These are phyloP conservation scores for Gymnoscopelus microlampas DNA, from an alignment of 2,797 vertebrate genomes.

Conservation along the genomic window DNA sequence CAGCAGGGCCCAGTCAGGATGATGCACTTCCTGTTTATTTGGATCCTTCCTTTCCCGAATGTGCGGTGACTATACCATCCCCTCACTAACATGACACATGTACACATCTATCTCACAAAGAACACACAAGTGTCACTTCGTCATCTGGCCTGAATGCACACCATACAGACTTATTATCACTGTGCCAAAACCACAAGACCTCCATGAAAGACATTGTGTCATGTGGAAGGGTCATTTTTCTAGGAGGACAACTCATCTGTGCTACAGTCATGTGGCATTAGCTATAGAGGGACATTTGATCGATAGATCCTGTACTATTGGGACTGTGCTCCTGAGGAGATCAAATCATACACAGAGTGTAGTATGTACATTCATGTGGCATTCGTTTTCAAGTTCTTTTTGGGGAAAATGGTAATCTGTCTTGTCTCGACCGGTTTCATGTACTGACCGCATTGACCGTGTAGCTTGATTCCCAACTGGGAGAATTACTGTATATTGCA, in stretches of 20 bases:
- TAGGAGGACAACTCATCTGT: conserved; percentile 7
- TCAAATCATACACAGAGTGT: too few relatives aligned
- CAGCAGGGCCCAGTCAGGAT: conserved; percentile 64
- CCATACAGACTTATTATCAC: not conserved
- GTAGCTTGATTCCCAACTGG: too few relatives aligned
- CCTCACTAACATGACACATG: conserved; percentile 24
- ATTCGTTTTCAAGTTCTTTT: too few relatives aligned
- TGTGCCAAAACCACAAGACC: conserved; percentile 19
- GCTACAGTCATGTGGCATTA: not conserved
- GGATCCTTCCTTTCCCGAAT: conserved; percentile 50
- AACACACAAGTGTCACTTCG: conserved; percentile 25
- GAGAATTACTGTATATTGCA: too few relatives aligned
- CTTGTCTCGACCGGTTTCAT: too few relatives aligned
- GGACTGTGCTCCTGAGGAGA: too few relatives aligned
- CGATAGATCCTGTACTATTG: too few relatives aligned
- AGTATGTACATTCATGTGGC: too few relatives aligned
- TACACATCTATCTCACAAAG: conserved; percentile 34
- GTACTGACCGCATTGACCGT: too few relatives aligned
- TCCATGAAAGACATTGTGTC: not conserved
- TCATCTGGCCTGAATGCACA: conserved; percentile 21
- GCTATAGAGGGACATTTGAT: too few relatives aligned
- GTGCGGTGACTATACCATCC: conserved; percentile 25
- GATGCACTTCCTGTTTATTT: conserved; percentile 75
- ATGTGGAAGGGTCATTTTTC: conserved; percentile 3
- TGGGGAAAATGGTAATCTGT: too few relatives aligned